Evolutionary conservation across 2,888 invertebrate genomes (phyloP).

Genomic region (Metacarcinus magister): DNA sequence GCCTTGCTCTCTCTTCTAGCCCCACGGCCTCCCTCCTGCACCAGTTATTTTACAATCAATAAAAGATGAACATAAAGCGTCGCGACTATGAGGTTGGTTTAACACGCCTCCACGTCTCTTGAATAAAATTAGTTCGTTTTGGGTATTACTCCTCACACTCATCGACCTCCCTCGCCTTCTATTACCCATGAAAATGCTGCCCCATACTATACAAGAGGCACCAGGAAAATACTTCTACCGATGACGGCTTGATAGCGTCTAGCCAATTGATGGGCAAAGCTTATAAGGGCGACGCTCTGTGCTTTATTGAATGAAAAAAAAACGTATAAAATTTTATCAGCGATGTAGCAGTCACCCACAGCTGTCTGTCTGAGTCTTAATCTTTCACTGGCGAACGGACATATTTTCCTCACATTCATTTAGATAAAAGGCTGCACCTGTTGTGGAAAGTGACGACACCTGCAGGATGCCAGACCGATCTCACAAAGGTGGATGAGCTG

Average conservation of each 20-base stretch:
- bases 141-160: background rate
- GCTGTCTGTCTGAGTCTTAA: background rate
- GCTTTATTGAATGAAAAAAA: constrained; percentile 9
- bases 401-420: constrained; percentile 4
- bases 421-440: constrained; percentile 12
- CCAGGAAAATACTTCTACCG: constrained; percentile 16
- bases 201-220: background rate
- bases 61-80: background rate
- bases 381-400: background rate
- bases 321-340: background rate
- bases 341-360: background rate
- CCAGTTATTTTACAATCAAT: background rate
- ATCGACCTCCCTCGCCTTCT: background rate
- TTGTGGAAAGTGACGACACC: background rate
- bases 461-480: background rate
- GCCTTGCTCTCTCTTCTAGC: background rate
- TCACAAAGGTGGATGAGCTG: background rate
- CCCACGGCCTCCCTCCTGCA: background rate
- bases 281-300: background rate
- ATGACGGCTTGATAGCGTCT: constrained; percentile 37
- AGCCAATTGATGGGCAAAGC: background rate
- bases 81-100: background rate
- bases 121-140: background rate
- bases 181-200: background rate
- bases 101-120: background rate